Percentiles rank a stretch among this genome's conserved stretches.
Conservation (phyloP, 35 echinoderm and acorn worm species). For the Amphiura filiformis region DNA sequence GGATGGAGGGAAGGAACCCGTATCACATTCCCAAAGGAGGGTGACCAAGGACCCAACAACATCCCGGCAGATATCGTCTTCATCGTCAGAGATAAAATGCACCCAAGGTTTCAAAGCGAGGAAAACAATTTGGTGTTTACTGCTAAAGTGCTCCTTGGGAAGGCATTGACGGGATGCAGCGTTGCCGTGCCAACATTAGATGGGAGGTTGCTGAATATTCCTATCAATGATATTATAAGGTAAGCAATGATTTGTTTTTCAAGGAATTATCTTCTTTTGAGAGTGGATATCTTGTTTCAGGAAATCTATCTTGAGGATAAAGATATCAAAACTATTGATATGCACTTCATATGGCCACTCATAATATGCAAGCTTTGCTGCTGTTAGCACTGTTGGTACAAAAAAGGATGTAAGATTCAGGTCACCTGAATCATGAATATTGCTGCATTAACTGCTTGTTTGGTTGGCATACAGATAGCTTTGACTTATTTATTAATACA, state of each 20-base stretch:
- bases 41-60: conserved; percentile 96
- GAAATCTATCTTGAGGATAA: no score
- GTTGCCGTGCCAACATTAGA: conserved; percentile 96
- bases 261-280: neutral
- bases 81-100: conserved; percentile 85
- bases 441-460: no score
- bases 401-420: no score
- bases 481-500: no score
- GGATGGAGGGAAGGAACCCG: conserved; percentile 96
- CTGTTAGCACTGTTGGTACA: no score
- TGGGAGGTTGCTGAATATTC: conserved; percentile 88
- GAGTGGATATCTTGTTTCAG: no score
- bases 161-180: conserved; percentile 95
- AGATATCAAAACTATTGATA: no score
- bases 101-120: conserved; percentile 76
- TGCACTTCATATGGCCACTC: no score
- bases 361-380: no score
- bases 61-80: conserved; percentile 97
- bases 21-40: conserved; percentile 98
- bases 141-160: conserved; percentile 88
- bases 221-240: conserved; percentile 98
- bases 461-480: no score
- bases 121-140: conserved; percentile 85
- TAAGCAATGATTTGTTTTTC: conserved; percentile 24
- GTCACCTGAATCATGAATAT: no score